phyloP scores from a whole-genome alignment of 2,797 vertebrate species.

The Tokudaia muenninki region DNA sequence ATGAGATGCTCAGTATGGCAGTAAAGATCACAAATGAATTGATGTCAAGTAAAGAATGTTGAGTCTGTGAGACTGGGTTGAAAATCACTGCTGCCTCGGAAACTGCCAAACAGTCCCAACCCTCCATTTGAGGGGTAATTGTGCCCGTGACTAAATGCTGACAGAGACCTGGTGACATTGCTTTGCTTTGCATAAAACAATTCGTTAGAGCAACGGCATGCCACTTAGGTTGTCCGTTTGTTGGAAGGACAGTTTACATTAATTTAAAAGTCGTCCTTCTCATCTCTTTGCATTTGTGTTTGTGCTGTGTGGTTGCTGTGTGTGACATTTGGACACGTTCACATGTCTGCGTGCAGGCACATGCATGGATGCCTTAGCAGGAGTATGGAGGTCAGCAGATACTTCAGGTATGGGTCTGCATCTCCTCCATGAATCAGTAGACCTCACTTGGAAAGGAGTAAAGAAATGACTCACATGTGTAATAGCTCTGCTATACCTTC shows the following conservation, averaged over 20 bases:
- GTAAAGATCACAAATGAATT: constrained; percentile 76
- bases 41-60: constrained; percentile 56
- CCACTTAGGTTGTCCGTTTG: neutral
- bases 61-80: constrained; percentile 52
- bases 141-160: constrained; percentile 47
- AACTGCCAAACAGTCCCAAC: constrained; percentile 28
- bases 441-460: neutral
- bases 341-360: neutral
- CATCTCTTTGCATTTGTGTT: neutral
- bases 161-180: neutral
- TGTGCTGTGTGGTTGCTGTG: neutral
- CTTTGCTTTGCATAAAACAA: constrained; percentile 11
- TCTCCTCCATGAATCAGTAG: neutral
- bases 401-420: neutral
- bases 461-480: fast-evolving
- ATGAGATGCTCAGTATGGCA: constrained; percentile 45
- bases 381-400: neutral
- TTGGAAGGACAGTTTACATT: constrained; percentile 5
- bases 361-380: neutral
- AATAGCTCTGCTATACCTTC: neutral
- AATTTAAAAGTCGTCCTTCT: neutral
- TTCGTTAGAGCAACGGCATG: neutral
- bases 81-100: constrained; percentile 26
- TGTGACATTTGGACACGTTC: neutral
- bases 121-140: constrained; percentile 60